Evolutionary conservation across 2,797 vertebrate species (phyloP), one percentile per base, ranked within the genome.

Genomic region (Brachyalestes nurse): DNA sequence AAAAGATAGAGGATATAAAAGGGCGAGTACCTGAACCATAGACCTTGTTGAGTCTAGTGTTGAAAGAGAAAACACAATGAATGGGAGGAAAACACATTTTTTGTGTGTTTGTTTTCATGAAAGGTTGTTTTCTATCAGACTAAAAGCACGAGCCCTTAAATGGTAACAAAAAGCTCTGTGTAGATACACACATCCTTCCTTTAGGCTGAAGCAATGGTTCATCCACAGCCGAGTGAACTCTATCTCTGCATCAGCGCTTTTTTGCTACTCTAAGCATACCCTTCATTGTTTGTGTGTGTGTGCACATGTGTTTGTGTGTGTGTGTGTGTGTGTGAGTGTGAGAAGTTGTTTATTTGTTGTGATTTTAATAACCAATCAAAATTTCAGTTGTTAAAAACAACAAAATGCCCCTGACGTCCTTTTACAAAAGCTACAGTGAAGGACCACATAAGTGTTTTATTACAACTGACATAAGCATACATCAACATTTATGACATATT

Each of bases 221-320:
- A 90, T 90, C 87, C 91, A 92, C 92, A 92, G 88, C 92, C 91
- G 90, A 92, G 86, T 47, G 88, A 88, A 47, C 90, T 86, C 85
- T 89, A 73, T 88, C 79, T 91, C 93, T 90, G 88, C 88, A 90
- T 94, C 92, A 93, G 93, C 91, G 79, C 83, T 90, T 94, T 92
- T 86, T 60, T 91, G 91, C 91, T 92, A 90, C 88, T 88, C 88
- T 90, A 90, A 93, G 92, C 91, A 92, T 73, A 91, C 90, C 75
- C 67, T 84, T 86, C 83, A 58, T 67, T 42, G 77, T 72, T 42
- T 78, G 40, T 77, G 40, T 4, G 40, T 42, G 40, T 42, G 40
- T 42, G 40, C 40, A 8, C 40, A 8, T 42, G 40, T 42, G 40
- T 42, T 4, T 42, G 4, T 42, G 8, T n/a, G n/a, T n/a, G n/a